A percentile compares a stretch with the other conserved stretches of the same genome.
Evolutionary conservation across 1,140 invertebrate genomes (phyloP).

Genomic region (Sarcophaga peregrina): DNA sequence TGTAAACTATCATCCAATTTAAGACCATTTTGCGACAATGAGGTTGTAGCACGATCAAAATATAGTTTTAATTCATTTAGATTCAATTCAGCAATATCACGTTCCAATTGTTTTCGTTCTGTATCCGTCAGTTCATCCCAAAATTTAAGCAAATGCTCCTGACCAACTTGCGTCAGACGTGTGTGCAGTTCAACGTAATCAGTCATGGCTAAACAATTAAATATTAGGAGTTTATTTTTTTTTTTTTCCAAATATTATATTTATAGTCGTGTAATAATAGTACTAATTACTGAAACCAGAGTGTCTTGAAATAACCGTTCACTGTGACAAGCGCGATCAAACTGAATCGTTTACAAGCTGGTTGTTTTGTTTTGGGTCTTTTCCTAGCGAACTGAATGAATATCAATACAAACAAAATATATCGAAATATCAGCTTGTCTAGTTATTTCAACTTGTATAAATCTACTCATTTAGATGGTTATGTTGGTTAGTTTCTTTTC

Average conservation of each 20-base stretch:
- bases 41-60: conserved; percentile 74
- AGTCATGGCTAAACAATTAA: conserved; percentile 52
- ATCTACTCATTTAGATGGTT: background rate
- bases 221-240: background rate
- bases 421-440: conserved; percentile 2
- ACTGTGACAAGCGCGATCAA: conserved; percentile 23
- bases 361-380: conserved; percentile 18
- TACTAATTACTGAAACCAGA: background rate
- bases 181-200: conserved; percentile 63
- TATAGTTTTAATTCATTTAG: conserved; percentile 75
- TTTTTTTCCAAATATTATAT: background rate
- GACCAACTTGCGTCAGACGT: conserved; percentile 69
- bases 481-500: background rate
- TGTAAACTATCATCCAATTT: conserved; percentile 84
- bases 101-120: conserved; percentile 71
- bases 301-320: background rate
- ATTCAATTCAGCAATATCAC: conserved; percentile 75
- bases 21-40: conserved; percentile 71
- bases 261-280: no score
- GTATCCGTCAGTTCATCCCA: conserved; percentile 79
- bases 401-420: background rate
- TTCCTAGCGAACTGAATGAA: background rate
- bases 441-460: conserved; percentile 6
- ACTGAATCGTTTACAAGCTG: conserved; percentile 24
- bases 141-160: conserved; percentile 88